Base-by-base conservation (phyloP, 1,140 invertebrate species). In the Grapholita molesta region DNA sequence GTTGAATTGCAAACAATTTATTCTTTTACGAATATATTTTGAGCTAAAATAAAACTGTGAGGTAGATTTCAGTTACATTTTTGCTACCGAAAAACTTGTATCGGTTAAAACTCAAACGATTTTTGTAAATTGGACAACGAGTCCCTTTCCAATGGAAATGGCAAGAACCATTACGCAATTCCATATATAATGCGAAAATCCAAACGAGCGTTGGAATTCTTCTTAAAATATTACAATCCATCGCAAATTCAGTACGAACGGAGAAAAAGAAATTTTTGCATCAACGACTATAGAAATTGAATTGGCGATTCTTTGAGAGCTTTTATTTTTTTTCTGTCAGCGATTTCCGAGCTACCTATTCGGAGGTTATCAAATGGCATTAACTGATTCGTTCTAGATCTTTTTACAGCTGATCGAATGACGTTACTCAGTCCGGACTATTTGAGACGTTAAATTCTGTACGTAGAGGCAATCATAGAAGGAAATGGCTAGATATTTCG, bases 221-320 rank as follows among this genome's bases (percentile, higher is more conserved):
- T 28, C 55, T 61, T 61, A 61, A 61, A 61, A 61, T 61, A 61
- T 61, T 61, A 61, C 55, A 61, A 61, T 61, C 24, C 55, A 61
- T 61, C 25, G 55, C 55, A 7, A 61, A 61, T 61, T 61, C 55
- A 53, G 66, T 66, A 72, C 35, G 33, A 38, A 23, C 61, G 66
- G 38, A 55, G 73, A 53, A 71, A 32, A 71, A 67, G 70, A 69
- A 73, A 75, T 78, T 75, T 74, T 75, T 80, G 74, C 78, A 77
- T 75, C 76, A 67, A 72, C 75, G 80, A 76, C 74, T 78, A 74
- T 70, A 73, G 71, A 78, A 77, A 80, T 81, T 76, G 75, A 77
- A 77, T 77, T 71, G 69, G 55, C 57, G 70, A 52, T 74, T 77
- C 66, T 57, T 73, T 61, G 61, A 52, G 48, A 25, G 42, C 30